phyloP scores from a whole-genome alignment of 35 echinoderm and acorn worm species.

The Ophioderma brevispina region DNA sequence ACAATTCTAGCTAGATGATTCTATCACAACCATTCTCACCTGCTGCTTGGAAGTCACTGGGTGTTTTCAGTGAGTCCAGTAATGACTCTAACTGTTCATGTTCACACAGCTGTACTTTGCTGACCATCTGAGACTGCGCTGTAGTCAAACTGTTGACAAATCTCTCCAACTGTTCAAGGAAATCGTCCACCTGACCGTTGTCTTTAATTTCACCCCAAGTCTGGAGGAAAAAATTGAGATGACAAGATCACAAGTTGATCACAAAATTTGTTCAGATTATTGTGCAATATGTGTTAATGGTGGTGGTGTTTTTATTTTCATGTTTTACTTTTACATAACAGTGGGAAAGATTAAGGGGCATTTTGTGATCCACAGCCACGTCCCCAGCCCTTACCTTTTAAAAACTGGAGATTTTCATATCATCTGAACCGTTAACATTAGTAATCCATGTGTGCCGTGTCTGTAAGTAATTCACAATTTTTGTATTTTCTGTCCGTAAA shows the following conservation, averaged over 20 bases:
- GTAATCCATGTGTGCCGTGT: too few relatives aligned
- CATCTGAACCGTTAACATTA: too few relatives aligned
- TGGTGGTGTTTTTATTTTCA: too few relatives aligned
- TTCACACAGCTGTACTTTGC: slow-evolving; percentile 91
- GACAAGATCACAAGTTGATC: neutral
- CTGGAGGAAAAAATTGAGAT: slow-evolving; percentile 42
- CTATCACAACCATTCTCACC: too few relatives aligned
- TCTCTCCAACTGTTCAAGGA: slow-evolving; percentile 94
- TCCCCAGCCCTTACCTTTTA: too few relatives aligned
- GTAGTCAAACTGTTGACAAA: slow-evolving; percentile 87
- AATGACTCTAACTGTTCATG: slow-evolving; percentile 87
- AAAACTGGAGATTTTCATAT: too few relatives aligned
- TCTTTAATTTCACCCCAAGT: slow-evolving; percentile 98
- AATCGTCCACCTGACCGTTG: slow-evolving; percentile 89
- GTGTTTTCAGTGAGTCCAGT: slow-evolving; percentile 81
- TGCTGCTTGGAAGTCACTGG: slow-evolving; percentile 88
- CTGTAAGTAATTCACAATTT: too few relatives aligned
- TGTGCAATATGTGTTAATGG: neutral
- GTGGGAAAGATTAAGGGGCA: too few relatives aligned
- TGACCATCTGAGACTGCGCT: slow-evolving; percentile 94
- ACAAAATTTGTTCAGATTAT: neutral
- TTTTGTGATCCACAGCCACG: too few relatives aligned
- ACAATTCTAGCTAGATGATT: too few relatives aligned
- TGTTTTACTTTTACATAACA: too few relatives aligned
- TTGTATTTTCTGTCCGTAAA: too few relatives aligned